These are phyloP conservation scores for Ara ararauna DNA, from an alignment of 2,797 vertebrate species.

Conservation along the genomic window DNA sequence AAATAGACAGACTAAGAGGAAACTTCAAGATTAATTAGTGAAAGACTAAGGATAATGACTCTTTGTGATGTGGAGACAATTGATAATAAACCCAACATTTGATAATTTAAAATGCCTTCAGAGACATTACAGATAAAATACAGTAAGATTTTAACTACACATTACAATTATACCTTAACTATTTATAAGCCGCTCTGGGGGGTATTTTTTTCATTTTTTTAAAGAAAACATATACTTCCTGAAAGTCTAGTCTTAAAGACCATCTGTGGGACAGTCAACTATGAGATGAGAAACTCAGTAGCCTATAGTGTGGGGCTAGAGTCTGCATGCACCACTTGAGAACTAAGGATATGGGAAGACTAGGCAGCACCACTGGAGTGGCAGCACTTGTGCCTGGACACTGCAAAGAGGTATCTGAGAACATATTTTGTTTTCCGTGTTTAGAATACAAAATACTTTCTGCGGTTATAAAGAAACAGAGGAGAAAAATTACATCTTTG, in stretches of 20 bases:
- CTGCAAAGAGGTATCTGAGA: background rate
- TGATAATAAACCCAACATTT: constrained; percentile 34
- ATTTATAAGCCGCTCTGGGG: background rate
- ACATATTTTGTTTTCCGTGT: background rate
- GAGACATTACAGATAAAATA: constrained; percentile 23
- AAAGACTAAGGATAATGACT: constrained; percentile 50
- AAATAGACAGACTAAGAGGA: constrained; percentile 48
- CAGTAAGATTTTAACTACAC: constrained; percentile 29
- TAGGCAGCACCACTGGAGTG: background rate
- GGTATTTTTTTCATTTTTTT: background rate
- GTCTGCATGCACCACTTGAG: background rate
- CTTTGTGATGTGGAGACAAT: constrained; percentile 59
- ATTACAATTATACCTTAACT: constrained; percentile 11
- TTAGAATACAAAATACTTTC: background rate
- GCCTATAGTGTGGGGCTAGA: background rate
- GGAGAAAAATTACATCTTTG: background rate
- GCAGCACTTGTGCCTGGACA: background rate
- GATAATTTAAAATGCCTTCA: constrained; percentile 19
- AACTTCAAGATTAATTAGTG: constrained; percentile 69
- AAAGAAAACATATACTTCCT: background rate
- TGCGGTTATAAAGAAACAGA: background rate
- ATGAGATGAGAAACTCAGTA: background rate
- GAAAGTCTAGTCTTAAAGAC: background rate
- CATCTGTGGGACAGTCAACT: background rate
- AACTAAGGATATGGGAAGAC: background rate